Evolutionary conservation across 2,888 invertebrate species (phyloP), one percentile per base, ranked within the genome.

Genomic region (Cheilosia grossa): DNA sequence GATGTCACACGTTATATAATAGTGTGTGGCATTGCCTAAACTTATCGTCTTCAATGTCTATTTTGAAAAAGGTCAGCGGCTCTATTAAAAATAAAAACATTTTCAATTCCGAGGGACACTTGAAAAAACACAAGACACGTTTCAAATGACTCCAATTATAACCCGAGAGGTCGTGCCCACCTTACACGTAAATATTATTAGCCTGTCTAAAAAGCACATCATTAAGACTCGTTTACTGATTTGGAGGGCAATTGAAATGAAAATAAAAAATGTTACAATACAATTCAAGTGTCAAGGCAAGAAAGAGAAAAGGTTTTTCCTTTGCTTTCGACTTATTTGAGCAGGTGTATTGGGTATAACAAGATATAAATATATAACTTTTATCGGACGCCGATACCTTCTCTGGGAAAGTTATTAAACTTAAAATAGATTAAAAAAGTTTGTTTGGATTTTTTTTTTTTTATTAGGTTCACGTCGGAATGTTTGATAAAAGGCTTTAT

Each of bases 81-180:
- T 59, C 42, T 42, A 59, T 24, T 42, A 42, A 24, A 58, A 58
- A 21, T 17, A 27, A 27, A 27, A 27, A 27, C 6, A 6, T 24
- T 40, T 42, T 7, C 21, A 24, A 40, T 42, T 59, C 15, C 21
- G 58, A 40, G 58, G 59, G 59, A 59, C 59, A 42, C 59, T 42
- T 15, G 27, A 4, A 59, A 24, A n/a, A n/a, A n/a, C n/a, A 40
- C 42, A 24, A n/a, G 7, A 2, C 15, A 40, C 44, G 13, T n/a
- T 27, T 54, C 9, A 33, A 56, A 33, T 19, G 33, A n/a, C 56
- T 58, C 15, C 37, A 58, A 37, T 58, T 58, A 58, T 13, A 10
- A 13, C 37, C 10, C 17, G 30, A 37, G 13, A 58, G 56, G 56
- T 58, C 56, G 37, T 56, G 56, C 30, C 17, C n/a, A 19, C 17